Conservation (phyloP, 2,888 invertebrate species). For the Drosophila prostipennis region DNA sequence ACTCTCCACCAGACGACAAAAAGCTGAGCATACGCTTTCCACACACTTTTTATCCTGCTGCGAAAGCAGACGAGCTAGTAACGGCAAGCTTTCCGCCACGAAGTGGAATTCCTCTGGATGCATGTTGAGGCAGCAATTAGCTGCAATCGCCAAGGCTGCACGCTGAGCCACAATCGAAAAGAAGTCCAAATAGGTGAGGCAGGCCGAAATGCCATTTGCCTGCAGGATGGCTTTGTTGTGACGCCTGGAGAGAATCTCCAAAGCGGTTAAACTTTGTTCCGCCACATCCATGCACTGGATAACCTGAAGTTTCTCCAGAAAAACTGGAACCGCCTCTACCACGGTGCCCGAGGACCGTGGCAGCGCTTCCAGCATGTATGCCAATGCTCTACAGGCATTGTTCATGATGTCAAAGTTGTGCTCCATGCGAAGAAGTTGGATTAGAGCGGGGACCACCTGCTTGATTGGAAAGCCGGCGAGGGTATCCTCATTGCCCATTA, state of each 20-base stretch:
- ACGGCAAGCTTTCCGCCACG: constrained; percentile 93
- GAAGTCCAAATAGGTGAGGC: constrained; percentile 98
- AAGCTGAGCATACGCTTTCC: constrained; percentile 98
- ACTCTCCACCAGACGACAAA: constrained; percentile 97
- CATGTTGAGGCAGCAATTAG: constrained; percentile 98
- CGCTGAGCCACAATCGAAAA: constrained; percentile 99
- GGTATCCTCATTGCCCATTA: constrained; percentile 99
- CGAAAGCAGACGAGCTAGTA: constrained; percentile 91
- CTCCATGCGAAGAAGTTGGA: constrained; percentile 96
- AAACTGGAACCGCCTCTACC: constrained; percentile 98
- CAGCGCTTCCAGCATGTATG: constrained; percentile 99
- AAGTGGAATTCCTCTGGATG: constrained; percentile 97
- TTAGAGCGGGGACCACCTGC: constrained; percentile 97
- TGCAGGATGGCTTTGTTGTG: constrained; percentile 98
- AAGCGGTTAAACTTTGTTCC: constrained; percentile 98
- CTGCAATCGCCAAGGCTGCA: constrained; percentile 97
- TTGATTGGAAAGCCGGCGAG: constrained; percentile 99
- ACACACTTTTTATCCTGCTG: constrained; percentile 99
- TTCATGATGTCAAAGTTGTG: constrained; percentile 99
- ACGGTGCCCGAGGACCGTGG: constrained; percentile 98
- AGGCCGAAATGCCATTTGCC: constrained; percentile 97
- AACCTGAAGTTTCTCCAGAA: constrained; percentile 97
- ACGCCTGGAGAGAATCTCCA: constrained; percentile 97
- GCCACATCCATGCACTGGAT: constrained; percentile 99
- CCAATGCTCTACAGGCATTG: constrained; percentile 98